Percentiles rank a stretch among this genome's conserved stretches.
Evolutionary conservation across 2,888 invertebrate species (phyloP).

Genomic region (Ichneumoninae sp.): DNA sequence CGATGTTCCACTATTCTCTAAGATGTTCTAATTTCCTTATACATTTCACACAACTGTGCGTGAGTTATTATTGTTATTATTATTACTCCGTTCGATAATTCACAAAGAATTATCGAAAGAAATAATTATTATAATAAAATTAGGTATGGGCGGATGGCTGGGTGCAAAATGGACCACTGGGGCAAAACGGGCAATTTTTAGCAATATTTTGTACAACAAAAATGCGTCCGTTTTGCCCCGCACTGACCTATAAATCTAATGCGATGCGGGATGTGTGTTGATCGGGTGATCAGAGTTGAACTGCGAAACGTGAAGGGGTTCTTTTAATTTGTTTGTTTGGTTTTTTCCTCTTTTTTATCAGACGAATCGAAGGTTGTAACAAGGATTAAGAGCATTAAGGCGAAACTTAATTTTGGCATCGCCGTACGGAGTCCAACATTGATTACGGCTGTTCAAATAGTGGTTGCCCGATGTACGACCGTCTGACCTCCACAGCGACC

Average conservation of each 20-base stretch:
- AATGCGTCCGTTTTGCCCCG: no score
- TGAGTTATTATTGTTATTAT: no score
- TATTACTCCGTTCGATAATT: not conserved
- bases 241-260: not conserved
- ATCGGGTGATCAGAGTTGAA: not conserved
- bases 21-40: conserved; percentile 3
- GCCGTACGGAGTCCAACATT: not conserved
- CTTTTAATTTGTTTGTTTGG: not conserved
- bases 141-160: no score
- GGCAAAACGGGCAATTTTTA: not conserved
- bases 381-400: not conserved
- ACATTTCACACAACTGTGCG: not conserved
- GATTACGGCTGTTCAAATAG: not conserved
- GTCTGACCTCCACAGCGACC: not conserved
- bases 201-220: not conserved
- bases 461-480: not conserved
- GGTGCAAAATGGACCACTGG: no score
- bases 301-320: not conserved
- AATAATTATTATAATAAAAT: not conserved
- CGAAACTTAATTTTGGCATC: not conserved
- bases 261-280: not conserved
- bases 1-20: not conserved
- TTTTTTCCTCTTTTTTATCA: not conserved
- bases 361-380: not conserved
- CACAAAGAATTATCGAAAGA: not conserved